Conservation (phyloP, 1,140 invertebrate genomes). For the Hesperophylax magnus region DNA sequence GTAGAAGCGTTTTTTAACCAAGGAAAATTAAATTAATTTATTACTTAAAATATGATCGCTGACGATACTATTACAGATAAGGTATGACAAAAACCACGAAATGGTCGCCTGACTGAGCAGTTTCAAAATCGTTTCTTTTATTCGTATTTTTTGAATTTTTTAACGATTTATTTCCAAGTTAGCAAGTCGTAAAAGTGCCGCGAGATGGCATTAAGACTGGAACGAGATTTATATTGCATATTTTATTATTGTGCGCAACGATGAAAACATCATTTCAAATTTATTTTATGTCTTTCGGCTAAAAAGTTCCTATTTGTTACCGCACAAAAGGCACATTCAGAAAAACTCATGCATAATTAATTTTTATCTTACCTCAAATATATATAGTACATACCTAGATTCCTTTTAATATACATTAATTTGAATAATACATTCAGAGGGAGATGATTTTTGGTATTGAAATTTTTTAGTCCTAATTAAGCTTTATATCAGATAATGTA, state of each 20-base stretch:
- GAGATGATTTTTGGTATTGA: neutral
- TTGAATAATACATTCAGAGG: slow-evolving; percentile 2
- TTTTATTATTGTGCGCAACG: slow-evolving; percentile 13
- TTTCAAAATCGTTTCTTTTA: neutral
- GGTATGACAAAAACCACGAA: too few species aligned
- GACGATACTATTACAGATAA: too few species aligned
- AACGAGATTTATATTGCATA: slow-evolving; percentile 30
- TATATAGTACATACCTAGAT: slow-evolving; percentile 7
- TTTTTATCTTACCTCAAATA: slow-evolving; percentile 42
- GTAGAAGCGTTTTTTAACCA: too few species aligned
- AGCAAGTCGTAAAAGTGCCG: slow-evolving; percentile 9
- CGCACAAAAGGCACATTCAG: slow-evolving; percentile 19
- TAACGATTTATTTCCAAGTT: slow-evolving; percentile 24
- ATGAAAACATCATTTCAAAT: slow-evolving; percentile 31
- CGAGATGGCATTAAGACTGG: slow-evolving; percentile 23
- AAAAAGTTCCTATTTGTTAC: slow-evolving; percentile 17
- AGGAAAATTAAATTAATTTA: too few species aligned
- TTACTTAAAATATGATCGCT: too few species aligned
- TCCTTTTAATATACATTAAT: neutral
- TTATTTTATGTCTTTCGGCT: slow-evolving; percentile 24
- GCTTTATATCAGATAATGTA: too few species aligned
- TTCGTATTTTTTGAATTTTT: slow-evolving; percentile 10
- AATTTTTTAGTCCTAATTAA: too few species aligned
- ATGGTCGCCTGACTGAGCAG: too few species aligned
- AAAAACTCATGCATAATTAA: slow-evolving; percentile 39